Base-by-base conservation (phyloP, 2,888 invertebrate genomes). In the Caenorhabditis sp. region DNA sequence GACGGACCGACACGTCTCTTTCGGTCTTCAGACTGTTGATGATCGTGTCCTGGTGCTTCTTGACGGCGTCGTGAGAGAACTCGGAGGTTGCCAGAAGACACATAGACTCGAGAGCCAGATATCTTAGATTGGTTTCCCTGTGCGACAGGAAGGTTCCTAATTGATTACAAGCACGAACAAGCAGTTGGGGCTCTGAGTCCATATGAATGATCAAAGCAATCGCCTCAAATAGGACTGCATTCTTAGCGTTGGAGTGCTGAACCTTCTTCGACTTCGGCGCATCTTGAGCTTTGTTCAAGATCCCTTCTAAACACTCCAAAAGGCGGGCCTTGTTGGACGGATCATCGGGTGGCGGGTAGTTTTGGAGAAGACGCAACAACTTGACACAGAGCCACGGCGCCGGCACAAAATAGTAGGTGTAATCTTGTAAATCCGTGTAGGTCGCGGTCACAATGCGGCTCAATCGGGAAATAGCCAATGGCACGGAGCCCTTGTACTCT, bases 331-430 rank as follows among this genome's bases (percentile, higher is more conserved):
- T 93, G 2, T 99, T 96, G 35, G 96, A 96, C 50, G 98, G 95
- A 91, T 99, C 98, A 89, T 96, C 96, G 86, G 98, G 97, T 20
- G 98, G 97, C 80, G 96, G 96, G 89, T 99, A 99, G 90, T 99
- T 98, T 91, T 99, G 99, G 82, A 99, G 91, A 77, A 99, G 92
- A 86, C 98, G 93, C 79, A 99, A 91, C 70, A 99, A 91, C 91
- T 99, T 99, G 17, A 99, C 97, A 72, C 97, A 98, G 35, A 99
- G 92, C 99, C 99, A 99, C 15, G 99, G 99, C n/a, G 98, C 99
- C 84, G 99, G 98, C 78, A 99, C 98, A 92, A 99, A 99, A 90
- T 99, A 99, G 90, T 99, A 99, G 3, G 99, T 99, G 90, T 99
- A 99, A 91, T 99, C 99, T 92, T 99, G 83, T 82, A 99, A 92